Base-by-base conservation (phyloP, 1,140 invertebrate species). In the Trachelipus rathkii region DNA sequence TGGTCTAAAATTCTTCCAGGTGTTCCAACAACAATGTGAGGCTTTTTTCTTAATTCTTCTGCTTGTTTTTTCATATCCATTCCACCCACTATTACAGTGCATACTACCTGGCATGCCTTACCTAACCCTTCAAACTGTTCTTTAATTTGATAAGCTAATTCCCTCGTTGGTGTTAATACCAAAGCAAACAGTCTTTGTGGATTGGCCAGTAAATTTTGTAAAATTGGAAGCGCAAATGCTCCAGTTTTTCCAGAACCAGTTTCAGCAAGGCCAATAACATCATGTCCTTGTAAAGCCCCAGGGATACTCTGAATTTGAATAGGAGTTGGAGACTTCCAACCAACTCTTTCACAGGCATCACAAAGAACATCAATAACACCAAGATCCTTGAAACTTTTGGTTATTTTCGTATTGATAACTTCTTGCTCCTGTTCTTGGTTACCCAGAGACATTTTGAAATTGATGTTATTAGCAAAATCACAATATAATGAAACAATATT, bases 231-330 rank as follows among this genome's bases (percentile, higher is more conserved):
- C 1, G 95, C 95, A 87, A 99, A 99, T 0, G 97, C 95, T 50
- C 92, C 97, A 1, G 97, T 99, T 87, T 99, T 99, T n/a, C 97
- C 97, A 8, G 96, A 98, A 10, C 97, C 96, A 6, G 97, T 99
- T 87, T 99, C 96, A 1, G 97, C 96, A 70, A 98, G 86, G 21
- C 96, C 97, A 83, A 99, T 98, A 0, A 99, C 89, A 87, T 99
- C 96, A 86, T 93, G 93, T 11, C 90, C 91, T 72, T 43, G 69
- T 10, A 99, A 84, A 5, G 95, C 92, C n/a, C 95, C 84, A 10
- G 97, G 96, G 83, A 98, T 94, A 1, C 96, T 88, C 87, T 98
- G 95, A 67, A 87, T 89, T 85, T 99, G 97, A 83, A 99, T 98
- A 86, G 95, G 95, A 9, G 95, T 93, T 5, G 97, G 96, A 45